These are phyloP conservation scores for Serripes groenlandicus DNA, from an alignment of 2,888 invertebrate species.

Conservation along the genomic window DNA sequence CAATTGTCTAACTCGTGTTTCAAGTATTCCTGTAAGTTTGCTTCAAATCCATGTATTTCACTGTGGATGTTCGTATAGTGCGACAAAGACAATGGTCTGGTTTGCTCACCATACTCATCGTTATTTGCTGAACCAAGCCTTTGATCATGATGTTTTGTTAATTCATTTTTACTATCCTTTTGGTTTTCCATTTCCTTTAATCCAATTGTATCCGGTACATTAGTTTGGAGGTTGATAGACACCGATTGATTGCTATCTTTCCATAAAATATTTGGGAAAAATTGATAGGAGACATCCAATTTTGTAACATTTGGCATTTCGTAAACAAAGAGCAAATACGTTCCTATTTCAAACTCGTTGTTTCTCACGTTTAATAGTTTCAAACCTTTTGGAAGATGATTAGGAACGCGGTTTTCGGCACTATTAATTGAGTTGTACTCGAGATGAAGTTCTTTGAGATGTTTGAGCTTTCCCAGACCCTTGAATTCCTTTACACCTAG, in stretches of 20 bases:
- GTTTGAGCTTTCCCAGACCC: conserved; percentile 12
- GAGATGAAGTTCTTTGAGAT: conserved; percentile 35
- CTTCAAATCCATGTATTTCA: conserved; percentile 1
- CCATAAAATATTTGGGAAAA: conserved; percentile 17
- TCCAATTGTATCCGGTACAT: too few species aligned
- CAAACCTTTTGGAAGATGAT: conserved; percentile 23
- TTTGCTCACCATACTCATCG: too few species aligned
- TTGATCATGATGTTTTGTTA: too few species aligned
- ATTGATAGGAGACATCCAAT: conserved; percentile 37
- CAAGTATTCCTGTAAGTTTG: neutral
- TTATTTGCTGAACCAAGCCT: too few species aligned
- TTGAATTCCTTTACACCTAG: neutral
- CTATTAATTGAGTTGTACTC: conserved; percentile 26
- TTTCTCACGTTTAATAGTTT: neutral
- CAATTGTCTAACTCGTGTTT: neutral
- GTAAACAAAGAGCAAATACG: conserved; percentile 28
- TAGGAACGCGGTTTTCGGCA: conserved; percentile 7
- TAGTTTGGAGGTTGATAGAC: too few species aligned
- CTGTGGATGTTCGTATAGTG: too few species aligned
- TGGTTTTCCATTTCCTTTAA: too few species aligned
- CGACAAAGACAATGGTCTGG: too few species aligned
- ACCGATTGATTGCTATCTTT: neutral
- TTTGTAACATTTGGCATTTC: conserved; percentile 22
- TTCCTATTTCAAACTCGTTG: conserved; percentile 35
- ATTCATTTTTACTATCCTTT: too few species aligned